A percentile compares a stretch with the other conserved stretches of the same genome.
These are phyloP conservation scores for Lagodon rhomboides DNA, from an alignment of 2,797 vertebrate species.

Conservation along the genomic window DNA sequence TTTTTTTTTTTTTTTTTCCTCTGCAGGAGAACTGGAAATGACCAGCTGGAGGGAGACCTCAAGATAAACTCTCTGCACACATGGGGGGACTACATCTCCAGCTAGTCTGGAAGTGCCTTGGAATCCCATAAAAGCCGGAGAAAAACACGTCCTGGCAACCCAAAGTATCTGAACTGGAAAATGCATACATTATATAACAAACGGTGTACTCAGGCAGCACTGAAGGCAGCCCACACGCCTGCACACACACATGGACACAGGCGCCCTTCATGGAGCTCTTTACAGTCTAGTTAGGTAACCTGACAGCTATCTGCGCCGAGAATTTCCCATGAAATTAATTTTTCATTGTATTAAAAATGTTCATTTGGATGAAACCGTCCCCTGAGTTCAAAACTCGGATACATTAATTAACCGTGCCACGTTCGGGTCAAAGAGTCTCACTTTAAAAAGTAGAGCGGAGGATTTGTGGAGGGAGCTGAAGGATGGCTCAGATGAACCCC, in stretches of 20 bases:
- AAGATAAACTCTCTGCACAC: constrained; percentile 30
- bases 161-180: constrained; percentile 18
- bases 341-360: constrained; percentile 51
- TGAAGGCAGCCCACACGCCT: not conserved
- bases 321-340: constrained; percentile 49
- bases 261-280: constrained; percentile 11
- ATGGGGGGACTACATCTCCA: constrained; percentile 11
- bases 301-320: constrained; percentile 30
- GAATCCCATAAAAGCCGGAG: constrained; percentile 31
- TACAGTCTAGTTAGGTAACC: constrained; percentile 29
- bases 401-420: constrained; percentile 50
- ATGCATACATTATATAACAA: constrained; percentile 13
- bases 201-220: not conserved
- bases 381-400: constrained; percentile 43
- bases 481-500: not conserved
- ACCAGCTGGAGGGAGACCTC: constrained; percentile 40
- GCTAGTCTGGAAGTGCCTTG: constrained; percentile 12
- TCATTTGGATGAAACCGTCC: constrained; percentile 42
- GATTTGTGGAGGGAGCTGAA: constrained; percentile 16
- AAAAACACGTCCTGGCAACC: constrained; percentile 9
- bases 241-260: not conserved
- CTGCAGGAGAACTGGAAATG: constrained; percentile 8
- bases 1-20: not conserved
- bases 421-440: constrained; percentile 48
- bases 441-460: constrained; percentile 7